Base-by-base conservation (phyloP, 2,888 invertebrate species). In the Apamea monoglypha region DNA sequence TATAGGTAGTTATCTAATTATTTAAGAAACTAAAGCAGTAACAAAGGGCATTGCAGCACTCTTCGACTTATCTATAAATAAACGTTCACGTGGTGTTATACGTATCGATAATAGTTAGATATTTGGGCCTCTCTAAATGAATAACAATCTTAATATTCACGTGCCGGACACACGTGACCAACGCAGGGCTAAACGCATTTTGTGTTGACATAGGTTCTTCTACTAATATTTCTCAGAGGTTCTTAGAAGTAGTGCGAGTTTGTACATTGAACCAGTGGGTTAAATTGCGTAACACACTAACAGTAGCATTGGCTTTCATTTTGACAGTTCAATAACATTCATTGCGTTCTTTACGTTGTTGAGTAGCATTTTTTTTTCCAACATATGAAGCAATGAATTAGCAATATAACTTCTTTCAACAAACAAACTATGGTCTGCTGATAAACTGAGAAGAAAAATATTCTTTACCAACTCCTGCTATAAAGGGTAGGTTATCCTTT, bases 61-160 rank as follows among this genome's bases (percentile, higher is more conserved):
- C 16, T 47, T n/a, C 7, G 8, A 32, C 2, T 25, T 63, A 53
- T 47, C 61, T 82, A 36, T 16, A 63, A 56, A 71, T 71, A 79
- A 36, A 63, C 36, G 68, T 25, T n/a, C 12, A 56, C 36, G 74
- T 40, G 40, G 59, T 29, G 40, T 18, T 56, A 56, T 32, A 47
- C 29, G 56, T 53, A 32, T 50, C 47, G 40, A 76, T 76, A 76
- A 50, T 76, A 82, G 21, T 8, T 50, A 69, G 47, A 47, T 64
- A 69, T 82, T 81, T 40, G 63, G 63, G 76, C 76, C 80, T 81
- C 82, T 82, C 1, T 75, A 29, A 40, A 64, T 32, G 69, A 82
- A 69, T 69, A 82, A 69, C 40, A 69, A 64, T 69, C 63, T 21
- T 14, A 25, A 14, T n/a, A 61, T 36, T 66, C 79, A 82, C 83